These are phyloP conservation scores for Zaprionus ghesquierei DNA, from an alignment of 1,140 invertebrate genomes.

Conservation along the genomic window DNA sequence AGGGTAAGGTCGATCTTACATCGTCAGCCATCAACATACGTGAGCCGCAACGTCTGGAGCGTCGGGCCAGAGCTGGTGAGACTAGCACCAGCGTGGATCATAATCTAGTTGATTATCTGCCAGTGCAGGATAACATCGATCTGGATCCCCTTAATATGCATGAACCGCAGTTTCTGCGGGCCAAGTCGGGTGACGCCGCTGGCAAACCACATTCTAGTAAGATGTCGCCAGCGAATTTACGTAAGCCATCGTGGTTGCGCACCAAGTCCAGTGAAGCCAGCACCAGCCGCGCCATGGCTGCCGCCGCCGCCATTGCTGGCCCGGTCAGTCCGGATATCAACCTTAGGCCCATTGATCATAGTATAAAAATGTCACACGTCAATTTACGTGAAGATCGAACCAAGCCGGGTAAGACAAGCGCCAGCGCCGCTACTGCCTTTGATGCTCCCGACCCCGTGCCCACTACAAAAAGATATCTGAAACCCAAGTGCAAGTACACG, in stretches of 20 bases:
- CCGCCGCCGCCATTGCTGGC: not conserved
- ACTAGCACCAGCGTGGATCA: not conserved
- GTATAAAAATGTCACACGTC: not conserved
- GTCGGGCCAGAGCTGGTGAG: not conserved
- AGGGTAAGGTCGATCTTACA: slow-evolving; percentile 38
- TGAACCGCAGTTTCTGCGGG: not conserved
- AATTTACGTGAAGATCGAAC: not conserved
- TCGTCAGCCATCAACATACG: slow-evolving; percentile 41
- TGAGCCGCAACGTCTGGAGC: not conserved
- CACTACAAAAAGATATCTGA: no score
- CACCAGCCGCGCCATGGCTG: no score
- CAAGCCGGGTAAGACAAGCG: not conserved
- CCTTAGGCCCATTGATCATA: not conserved
- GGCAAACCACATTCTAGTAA: no score
- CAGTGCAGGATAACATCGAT: not conserved
- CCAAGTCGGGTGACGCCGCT: no score
- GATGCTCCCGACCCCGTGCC: not conserved
- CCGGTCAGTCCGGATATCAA: not conserved
- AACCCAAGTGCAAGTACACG: not conserved
- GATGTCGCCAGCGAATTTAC: no score
- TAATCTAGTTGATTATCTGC: not conserved
- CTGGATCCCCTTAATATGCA: not conserved
- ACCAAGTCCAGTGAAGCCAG: no score
- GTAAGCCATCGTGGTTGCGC: no score
- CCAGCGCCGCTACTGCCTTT: not conserved